phyloP scores from a whole-genome alignment of 2,113 vertebrate genomes.

The Neodontobutis hainanensis region DNA sequence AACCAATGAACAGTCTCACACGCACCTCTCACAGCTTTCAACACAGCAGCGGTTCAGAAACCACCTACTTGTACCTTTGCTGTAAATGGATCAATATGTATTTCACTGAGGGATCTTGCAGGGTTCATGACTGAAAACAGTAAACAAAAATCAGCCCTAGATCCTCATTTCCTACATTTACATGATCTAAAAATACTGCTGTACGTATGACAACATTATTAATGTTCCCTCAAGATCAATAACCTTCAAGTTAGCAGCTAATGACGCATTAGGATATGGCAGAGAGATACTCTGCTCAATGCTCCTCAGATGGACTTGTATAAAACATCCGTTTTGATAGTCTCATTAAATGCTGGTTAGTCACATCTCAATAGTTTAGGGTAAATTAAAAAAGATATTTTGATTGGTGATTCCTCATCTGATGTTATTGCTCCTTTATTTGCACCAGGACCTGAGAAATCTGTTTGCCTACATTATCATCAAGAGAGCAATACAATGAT shows the following conservation, averaged over 20 bases:
- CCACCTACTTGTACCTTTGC: too few species aligned
- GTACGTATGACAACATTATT: slow-evolving; percentile 60
- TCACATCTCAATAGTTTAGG: slow-evolving; percentile 13
- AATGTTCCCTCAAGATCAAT: slow-evolving; percentile 58
- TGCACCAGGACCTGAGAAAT: slow-evolving; percentile 9
- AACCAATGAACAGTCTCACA: too few species aligned
- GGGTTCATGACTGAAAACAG: slow-evolving; percentile 44
- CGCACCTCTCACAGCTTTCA: too few species aligned
- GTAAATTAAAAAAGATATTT: slow-evolving; percentile 33
- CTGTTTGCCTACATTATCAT: slow-evolving; percentile 11
- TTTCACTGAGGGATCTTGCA: neutral
- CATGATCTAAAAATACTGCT: slow-evolving; percentile 46
- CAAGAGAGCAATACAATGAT: slow-evolving; percentile 25
- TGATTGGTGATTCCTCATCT: slow-evolving; percentile 17
- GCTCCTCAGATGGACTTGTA: slow-evolving; percentile 7
- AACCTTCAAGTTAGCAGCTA: slow-evolving; percentile 46
- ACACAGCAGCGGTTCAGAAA: too few species aligned
- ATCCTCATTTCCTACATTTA: slow-evolving; percentile 70
- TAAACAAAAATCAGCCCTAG: slow-evolving; percentile 59
- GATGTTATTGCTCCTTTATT: slow-evolving; percentile 33
- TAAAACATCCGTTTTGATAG: slow-evolving; percentile 7
- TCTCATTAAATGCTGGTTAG: slow-evolving; percentile 18
- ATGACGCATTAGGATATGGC: slow-evolving; percentile 50
- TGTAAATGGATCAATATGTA: too few species aligned
- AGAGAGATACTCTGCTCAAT: slow-evolving; percentile 23